Evolutionary conservation across 2,888 invertebrate genomes (phyloP).

Genomic region (Lumbricus terrestris): DNA sequence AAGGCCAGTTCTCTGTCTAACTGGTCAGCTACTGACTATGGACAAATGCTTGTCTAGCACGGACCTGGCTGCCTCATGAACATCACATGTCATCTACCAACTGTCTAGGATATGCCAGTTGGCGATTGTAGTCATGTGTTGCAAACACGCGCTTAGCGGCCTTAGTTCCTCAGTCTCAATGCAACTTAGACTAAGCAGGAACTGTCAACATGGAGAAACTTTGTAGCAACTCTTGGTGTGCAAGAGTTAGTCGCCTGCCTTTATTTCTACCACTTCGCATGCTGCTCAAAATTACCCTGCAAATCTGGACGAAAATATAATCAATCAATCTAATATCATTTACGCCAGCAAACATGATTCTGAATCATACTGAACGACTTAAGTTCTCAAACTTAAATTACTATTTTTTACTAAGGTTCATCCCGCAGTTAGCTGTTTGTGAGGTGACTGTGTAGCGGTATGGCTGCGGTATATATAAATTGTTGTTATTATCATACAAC

Average conservation of each 20-base stretch:
- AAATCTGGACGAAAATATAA: not conserved
- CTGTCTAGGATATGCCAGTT: not conserved
- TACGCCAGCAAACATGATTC: not conserved
- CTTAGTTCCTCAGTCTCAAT: not conserved
- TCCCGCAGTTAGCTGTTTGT: no score
- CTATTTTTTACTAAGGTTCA: no score
- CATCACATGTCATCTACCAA: not conserved
- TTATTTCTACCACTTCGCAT: not conserved
- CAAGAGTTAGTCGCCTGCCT: not conserved
- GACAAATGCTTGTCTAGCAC: not conserved
- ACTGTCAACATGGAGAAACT: not conserved
- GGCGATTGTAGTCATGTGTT: no score
- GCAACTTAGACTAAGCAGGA: not conserved
- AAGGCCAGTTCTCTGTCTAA: not conserved
- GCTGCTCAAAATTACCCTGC: not conserved
- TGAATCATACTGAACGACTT: not conserved
- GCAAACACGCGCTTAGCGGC: not conserved
- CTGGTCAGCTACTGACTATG: not conserved
- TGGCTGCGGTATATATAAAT: no score
- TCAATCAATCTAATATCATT: no score
- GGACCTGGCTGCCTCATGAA: not conserved
- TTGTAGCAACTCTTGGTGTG: not conserved
- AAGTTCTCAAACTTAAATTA: no score
- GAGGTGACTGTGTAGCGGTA: no score
- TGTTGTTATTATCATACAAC: no score